Percentiles rank a stretch among this genome's conserved stretches.
Conservation (phyloP, 2,113 vertebrate genomes). For the Hippolais icterina region DNA sequence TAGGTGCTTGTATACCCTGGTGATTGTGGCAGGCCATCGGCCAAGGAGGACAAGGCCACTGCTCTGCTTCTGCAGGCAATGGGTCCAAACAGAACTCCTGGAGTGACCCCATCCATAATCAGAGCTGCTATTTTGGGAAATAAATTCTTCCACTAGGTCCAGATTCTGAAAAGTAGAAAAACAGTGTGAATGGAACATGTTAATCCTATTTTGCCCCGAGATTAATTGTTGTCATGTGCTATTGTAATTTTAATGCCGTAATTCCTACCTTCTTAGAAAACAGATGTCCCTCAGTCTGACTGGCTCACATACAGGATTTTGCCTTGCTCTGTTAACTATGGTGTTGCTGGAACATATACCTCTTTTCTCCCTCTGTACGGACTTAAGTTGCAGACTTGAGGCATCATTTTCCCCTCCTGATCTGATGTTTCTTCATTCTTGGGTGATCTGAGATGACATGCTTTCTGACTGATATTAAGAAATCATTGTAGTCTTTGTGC, state of each 20-base stretch:
- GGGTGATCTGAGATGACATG: background rate
- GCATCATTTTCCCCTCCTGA: background rate
- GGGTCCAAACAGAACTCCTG: background rate
- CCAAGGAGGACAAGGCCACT: accelerated
- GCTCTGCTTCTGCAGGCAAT: background rate
- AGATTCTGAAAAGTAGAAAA: background rate
- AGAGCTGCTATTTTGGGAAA: background rate
- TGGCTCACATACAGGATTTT: background rate
- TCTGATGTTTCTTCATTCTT: background rate
- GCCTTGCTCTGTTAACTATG: background rate
- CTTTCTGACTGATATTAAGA: background rate
- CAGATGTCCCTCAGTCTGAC: slow-evolving; percentile 26
- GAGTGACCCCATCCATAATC: background rate
- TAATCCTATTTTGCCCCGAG: slow-evolving; percentile 46
- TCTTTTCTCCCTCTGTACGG: background rate
- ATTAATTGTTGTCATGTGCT: slow-evolving; percentile 59
- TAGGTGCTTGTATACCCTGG: accelerated
- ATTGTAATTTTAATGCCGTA: slow-evolving; percentile 50
- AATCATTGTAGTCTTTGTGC: background rate
- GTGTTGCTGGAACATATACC: background rate
- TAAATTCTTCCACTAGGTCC: background rate
- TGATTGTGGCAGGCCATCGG: background rate
- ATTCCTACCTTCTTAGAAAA: slow-evolving; percentile 44
- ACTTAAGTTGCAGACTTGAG: background rate
- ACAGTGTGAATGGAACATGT: background rate